phyloP scores from a whole-genome alignment of 2,113 vertebrate species.

The Dipodomys ordii region DNA sequence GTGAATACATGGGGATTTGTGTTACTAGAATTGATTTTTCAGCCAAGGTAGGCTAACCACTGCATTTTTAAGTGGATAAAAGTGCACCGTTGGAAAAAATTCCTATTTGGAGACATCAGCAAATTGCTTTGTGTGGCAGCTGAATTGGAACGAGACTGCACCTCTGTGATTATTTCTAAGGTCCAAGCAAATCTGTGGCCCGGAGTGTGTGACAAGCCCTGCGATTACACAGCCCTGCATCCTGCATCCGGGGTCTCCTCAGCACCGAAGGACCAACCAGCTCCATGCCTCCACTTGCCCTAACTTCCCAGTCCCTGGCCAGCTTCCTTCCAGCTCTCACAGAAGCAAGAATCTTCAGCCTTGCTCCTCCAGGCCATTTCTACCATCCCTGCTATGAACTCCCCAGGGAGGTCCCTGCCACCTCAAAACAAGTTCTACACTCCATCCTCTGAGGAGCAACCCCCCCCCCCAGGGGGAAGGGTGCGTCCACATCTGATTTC shows the following conservation, averaged over 20 bases:
- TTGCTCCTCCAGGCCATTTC: no score
- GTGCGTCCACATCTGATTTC: fast-evolving
- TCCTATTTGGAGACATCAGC: slow-evolving; percentile 49
- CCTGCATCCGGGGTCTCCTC: neutral
- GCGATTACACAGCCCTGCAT: neutral
- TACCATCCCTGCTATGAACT: neutral
- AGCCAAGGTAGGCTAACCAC: neutral
- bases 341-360: neutral
- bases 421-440: neutral
- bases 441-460: neutral
- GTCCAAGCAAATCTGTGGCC: neutral
- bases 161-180: neutral
- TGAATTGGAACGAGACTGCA: slow-evolving; percentile 47
- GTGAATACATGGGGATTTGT: neutral
- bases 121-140: slow-evolving; percentile 23
- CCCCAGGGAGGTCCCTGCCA: neutral
- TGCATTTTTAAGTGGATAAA: neutral
- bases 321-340: neutral
- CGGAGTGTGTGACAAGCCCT: neutral
- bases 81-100: slow-evolving; percentile 7
- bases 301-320: neutral
- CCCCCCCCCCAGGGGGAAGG: fast-evolving
- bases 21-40: slow-evolving; percentile 11
- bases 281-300: neutral
- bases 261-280: neutral